Evolutionary conservation across 2,888 invertebrate species (phyloP), one percentile per base, ranked within the genome.

Genomic region (Metopia argyrocephala): DNA sequence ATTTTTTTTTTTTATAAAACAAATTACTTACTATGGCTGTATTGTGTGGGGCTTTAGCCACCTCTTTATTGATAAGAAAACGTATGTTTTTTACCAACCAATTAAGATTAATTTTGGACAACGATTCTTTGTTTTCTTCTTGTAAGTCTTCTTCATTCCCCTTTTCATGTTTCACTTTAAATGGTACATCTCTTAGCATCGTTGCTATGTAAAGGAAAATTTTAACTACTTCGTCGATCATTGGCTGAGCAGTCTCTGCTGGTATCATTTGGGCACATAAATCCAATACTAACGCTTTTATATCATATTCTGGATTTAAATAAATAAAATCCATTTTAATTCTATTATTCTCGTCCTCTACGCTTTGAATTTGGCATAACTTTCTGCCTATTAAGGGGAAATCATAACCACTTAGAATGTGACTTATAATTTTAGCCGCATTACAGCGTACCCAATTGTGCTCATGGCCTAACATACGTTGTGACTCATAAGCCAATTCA

Each of bases 371-470:
- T 61, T 86, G 76, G 18, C 87, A 88, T 28, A 89, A 85, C 45
- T 68, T 85, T 82, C 66, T 52, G 23, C 93, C 92, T 57, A 96
- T 91, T 78, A 93, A 92, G 1, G 92, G 92, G 7, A 92, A 90
- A 86, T 95, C 93, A 59, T 94, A 92, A 0, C 92, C 90, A 0
- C 93, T 91, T 70, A 98, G 91, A 64, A 97, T 92, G 59, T 93
- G 92, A 0, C 95, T 95, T 54, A 97, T 90, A 81, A 97, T 92
- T 88, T 96, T 96, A 0, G 94, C 93, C 0, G 96, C 93, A 76
- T 93, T 93, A 57, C 96, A 91, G 70, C 97, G 93, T 0, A 98
- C 96, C 97, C 97, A 97, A 38, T 94, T 92, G 87, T 98, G 97
- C 15, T 96, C 95, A 89, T 98, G 94, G 0, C 93, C 94, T 18